Base-by-base conservation (phyloP, 1,140 invertebrate genomes). In the Chlorops oryzae region DNA sequence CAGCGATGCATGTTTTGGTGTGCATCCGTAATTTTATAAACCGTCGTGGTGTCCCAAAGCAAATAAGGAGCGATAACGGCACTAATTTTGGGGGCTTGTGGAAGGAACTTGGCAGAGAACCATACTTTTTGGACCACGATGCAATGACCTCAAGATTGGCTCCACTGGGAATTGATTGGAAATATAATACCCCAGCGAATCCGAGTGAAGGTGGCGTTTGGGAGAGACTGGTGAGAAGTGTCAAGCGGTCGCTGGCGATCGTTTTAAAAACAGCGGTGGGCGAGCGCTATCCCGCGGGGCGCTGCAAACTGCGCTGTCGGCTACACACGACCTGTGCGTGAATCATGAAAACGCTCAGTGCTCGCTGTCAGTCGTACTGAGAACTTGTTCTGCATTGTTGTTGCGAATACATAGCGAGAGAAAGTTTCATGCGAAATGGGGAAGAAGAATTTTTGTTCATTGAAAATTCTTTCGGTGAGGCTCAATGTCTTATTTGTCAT, bases 201-300 rank as follows among this genome's bases (percentile, higher is more conserved):
- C 45, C 47, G 5, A 49, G 37, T 27, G 15, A 34, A 13, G 47
- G 47, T n/a, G 61, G 63, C n/a, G 24, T 51, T 20, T 62, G 65
- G 63, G 59, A 66, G 35, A 22, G 53, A 1, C 3, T 59, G 0
- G 52, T 62, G 5, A 24, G 50, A 2, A 51, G 52, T 15, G 51
- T 59, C 3, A 61, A 63, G 38, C 38, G n/a, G 7, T 59, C 55
- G 0, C 52, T 64, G 1, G 9, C 22, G 10, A 47, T 45, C 0
- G n/a, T n/a, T n/a, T n/a, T n/a, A n/a, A n/a, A n/a, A n/a, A n/a
- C n/a, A n/a, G n/a, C n/a, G n/a, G n/a, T n/a, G n/a, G n/a, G n/a
- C n/a, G n/a, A n/a, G n/a, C n/a, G n/a, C n/a, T n/a, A n/a, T n/a
- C n/a, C n/a, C n/a, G n/a, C n/a, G n/a, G n/a, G n/a, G n/a, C n/a